phyloP scores from a whole-genome alignment of 2,797 vertebrate genomes.

The Amazona ochrocephala region DNA sequence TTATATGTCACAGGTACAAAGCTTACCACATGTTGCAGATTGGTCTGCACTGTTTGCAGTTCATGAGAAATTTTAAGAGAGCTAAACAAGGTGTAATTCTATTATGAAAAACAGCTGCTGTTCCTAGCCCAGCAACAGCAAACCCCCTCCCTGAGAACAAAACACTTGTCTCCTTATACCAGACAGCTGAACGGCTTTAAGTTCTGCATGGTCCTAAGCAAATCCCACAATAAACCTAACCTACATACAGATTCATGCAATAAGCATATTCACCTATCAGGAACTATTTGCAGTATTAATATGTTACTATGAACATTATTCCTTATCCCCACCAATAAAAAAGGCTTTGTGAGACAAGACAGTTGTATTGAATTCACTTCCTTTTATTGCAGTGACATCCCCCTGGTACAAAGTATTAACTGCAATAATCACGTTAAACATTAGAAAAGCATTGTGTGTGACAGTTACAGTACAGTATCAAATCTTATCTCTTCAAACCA shows the following conservation, averaged over 20 bases:
- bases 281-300: background rate
- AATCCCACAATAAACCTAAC: background rate
- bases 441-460: slow-evolving; percentile 93
- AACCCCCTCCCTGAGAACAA: background rate
- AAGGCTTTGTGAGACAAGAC: slow-evolving; percentile 30
- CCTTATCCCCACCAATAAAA: background rate
- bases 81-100: background rate
- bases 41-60: background rate
- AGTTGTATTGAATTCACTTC: slow-evolving; percentile 77
- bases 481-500: slow-evolving; percentile 86
- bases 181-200: background rate
- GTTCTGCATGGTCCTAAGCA: background rate
- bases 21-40: accelerated
- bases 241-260: background rate
- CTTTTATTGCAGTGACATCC: slow-evolving; percentile 94
- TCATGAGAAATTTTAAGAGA: background rate
- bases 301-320: background rate
- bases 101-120: accelerated
- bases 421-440: slow-evolving; percentile 91
- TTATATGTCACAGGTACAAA: background rate
- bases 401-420: slow-evolving; percentile 94
- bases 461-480: slow-evolving; percentile 92
- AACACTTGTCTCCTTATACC: accelerated
- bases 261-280: background rate
- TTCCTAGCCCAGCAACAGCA: background rate